Base-by-base conservation (phyloP, 2,797 vertebrate species). In the Crenichthys baileyi region DNA sequence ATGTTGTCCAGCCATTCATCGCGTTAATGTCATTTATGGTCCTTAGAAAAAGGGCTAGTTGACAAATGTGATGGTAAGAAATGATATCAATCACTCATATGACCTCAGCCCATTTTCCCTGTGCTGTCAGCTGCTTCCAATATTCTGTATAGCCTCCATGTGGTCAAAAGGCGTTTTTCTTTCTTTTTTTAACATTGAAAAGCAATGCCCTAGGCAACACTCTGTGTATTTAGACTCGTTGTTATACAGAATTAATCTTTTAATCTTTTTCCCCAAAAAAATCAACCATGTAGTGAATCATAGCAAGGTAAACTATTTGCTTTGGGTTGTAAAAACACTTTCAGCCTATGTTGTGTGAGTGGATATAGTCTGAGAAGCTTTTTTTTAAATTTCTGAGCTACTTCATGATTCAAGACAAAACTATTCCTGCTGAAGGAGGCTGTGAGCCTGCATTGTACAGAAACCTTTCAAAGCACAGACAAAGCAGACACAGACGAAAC, bases 11-110 rank as follows among this genome's bases (percentile, higher is more conserved):
- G 70, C 68, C 73, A 85, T 90, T 87, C 70, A 72, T 85, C 76
- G 76, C 55, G 82, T 75, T 26, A 75, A 79, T 88, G 86, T 85
- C 81, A 79, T 81, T 90, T 88, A 83, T 81, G 7, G 76, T 44
- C 36, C 68, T 24, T 53, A 70, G 74, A 87, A 90, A 81, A 79
- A 73, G 63, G 39, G 78, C 73, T 60, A 78, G 86, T 89, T 88
- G 61, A 82, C 70, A 90, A 86, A 87, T 80, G 44, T 82, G 48
- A 91, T 79, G 36, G 70, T 79, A 81, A 68, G 77, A 82, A 88
- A 88, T 78, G 11, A 90, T 92, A 91, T 88, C 80, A 83, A 80
- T 90, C 85, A 86, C 79, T 87, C 85, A 50, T 73, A 79, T 72
- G 75, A 87, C 79, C 86, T 80, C 46, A 22, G 72, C 20, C 72